These are phyloP conservation scores for Polyergus mexicanus DNA, from an alignment of 1,140 invertebrate species.

Conservation along the genomic window DNA sequence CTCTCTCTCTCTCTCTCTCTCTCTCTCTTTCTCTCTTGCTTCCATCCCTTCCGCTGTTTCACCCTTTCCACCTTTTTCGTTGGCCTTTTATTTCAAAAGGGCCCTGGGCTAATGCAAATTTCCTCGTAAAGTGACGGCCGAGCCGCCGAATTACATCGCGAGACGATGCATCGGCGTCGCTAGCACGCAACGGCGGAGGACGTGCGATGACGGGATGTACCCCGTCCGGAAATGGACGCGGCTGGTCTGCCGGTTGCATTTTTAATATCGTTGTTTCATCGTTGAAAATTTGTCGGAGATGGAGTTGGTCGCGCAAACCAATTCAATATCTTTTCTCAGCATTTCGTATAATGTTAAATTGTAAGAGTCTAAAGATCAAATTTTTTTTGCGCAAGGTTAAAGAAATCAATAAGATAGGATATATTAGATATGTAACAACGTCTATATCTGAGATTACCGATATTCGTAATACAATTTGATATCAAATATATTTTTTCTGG, in stretches of 20 bases:
- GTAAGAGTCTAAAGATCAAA: background rate
- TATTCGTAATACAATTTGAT: no score
- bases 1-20: background rate
- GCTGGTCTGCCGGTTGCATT: conserved; percentile 52
- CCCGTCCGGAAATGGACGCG: conserved; percentile 63
- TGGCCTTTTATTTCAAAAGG: conserved; percentile 81
- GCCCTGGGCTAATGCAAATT: conserved; percentile 79
- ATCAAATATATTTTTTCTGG: background rate
- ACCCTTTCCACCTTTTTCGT: conserved; percentile 74
- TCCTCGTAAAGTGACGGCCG: conserved; percentile 76
- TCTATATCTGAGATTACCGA: background rate
- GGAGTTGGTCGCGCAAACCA: conserved; percentile 8
- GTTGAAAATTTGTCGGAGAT: conserved; percentile 41
- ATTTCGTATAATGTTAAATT: background rate
- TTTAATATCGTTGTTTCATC: conserved; percentile 52
- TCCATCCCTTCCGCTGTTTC: conserved; percentile 56
- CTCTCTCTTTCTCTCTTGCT: background rate
- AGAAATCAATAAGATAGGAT: background rate
- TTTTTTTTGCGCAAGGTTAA: conserved; percentile 5
- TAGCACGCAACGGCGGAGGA: conserved; percentile 48
- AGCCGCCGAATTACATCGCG: conserved; percentile 73
- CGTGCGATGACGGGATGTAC: conserved; percentile 29
- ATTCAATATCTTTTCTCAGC: conserved; percentile 38
- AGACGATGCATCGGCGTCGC: conserved; percentile 48
- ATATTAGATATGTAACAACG: background rate